Conservation (phyloP, 2,888 invertebrate species). For the Cyaniris semiargus region DNA sequence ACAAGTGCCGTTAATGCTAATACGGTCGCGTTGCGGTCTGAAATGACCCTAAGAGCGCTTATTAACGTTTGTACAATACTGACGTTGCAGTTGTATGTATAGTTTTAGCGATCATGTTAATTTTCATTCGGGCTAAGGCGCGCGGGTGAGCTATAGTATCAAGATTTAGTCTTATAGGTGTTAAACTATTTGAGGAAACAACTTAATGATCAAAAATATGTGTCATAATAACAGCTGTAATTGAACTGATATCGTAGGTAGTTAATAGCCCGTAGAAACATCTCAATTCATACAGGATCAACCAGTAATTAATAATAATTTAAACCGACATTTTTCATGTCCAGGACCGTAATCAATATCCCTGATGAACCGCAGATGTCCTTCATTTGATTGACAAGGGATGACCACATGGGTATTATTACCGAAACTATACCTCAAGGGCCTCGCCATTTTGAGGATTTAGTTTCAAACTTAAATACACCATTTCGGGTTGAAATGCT, state of each 20-base stretch:
- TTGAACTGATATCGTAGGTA: neutral
- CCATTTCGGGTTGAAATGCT: constrained; percentile 6
- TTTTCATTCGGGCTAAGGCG: too few relatives aligned
- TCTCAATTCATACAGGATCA: neutral
- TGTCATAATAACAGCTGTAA: too few relatives aligned
- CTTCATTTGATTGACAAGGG: constrained; percentile 33
- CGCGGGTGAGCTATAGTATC: too few relatives aligned
- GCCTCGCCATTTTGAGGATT: constrained; percentile 29
- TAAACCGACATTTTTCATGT: constrained; percentile 25
- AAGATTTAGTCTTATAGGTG: too few relatives aligned
- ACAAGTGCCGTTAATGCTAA: too few relatives aligned
- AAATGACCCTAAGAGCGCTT: too few relatives aligned
- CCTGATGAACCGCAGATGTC: constrained; percentile 30
- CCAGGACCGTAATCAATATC: constrained; percentile 32
- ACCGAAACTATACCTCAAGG: constrained; percentile 32
- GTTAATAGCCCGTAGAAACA: neutral
- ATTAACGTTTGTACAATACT: too few relatives aligned
- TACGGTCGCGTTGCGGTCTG: too few relatives aligned
- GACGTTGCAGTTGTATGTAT: too few relatives aligned
- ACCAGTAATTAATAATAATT: neutral
- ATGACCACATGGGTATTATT: constrained; percentile 34
- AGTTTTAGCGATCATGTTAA: too few relatives aligned
- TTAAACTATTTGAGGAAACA: too few relatives aligned
- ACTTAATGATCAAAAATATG: too few relatives aligned
- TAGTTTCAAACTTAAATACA: constrained; percentile 29